A percentile compares a stretch with the other conserved stretches of the same genome.
Evolutionary conservation across 2,888 invertebrate genomes (phyloP).

Genomic region (Plusia festucae): DNA sequence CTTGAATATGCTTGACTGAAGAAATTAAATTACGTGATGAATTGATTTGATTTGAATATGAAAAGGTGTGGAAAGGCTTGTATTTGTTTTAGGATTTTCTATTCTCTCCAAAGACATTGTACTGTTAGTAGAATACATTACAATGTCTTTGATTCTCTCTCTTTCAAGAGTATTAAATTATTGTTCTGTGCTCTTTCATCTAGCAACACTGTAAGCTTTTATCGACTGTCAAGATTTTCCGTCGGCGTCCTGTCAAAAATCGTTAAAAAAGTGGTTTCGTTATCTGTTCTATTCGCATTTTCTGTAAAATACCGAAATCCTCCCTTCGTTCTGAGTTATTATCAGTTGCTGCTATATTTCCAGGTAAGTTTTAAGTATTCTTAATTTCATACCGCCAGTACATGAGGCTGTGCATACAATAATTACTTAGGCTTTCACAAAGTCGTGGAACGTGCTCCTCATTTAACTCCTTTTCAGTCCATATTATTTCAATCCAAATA

Average conservation of each 20-base stretch:
- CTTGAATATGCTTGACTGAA: too few relatives aligned
- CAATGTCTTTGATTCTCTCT: too few relatives aligned
- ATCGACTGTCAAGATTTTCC: constrained; percentile 21
- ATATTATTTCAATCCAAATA: not conserved
- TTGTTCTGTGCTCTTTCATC: too few relatives aligned
- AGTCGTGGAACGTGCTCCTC: not conserved
- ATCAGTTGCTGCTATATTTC: constrained; percentile 12
- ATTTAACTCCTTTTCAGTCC: too few relatives aligned
- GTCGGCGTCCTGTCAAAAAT: constrained; percentile 58
- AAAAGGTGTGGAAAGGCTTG: not conserved
- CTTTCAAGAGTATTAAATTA: too few relatives aligned
- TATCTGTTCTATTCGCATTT: constrained; percentile 27
- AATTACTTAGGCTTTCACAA: not conserved
- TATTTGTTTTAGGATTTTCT: too few relatives aligned
- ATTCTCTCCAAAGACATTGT: too few relatives aligned
- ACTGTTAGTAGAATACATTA: too few relatives aligned
- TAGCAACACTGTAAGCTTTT: not conserved
- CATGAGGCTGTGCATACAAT: not conserved
- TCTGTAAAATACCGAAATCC: constrained; percentile 1
- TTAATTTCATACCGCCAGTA: not conserved
- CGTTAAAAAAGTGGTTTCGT: constrained; percentile 26
- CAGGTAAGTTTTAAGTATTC: constrained; percentile 42
- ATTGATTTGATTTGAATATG: not conserved
- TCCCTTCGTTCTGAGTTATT: not conserved
- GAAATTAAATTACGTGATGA: too few relatives aligned